Evolutionary conservation across 2,888 invertebrate species (phyloP).

Genomic region (Lasioglossum malachurum): DNA sequence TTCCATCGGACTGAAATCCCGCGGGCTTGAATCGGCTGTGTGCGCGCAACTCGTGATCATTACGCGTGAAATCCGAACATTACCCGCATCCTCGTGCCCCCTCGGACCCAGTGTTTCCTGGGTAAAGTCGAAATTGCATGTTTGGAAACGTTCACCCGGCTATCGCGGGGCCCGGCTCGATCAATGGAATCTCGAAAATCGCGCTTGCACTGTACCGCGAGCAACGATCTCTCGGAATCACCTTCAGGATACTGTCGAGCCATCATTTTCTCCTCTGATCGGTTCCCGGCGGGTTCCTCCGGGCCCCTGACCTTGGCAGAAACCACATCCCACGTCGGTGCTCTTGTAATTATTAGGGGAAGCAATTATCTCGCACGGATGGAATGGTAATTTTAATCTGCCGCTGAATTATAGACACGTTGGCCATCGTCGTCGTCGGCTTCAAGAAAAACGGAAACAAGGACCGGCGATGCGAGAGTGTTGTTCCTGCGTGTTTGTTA

Average conservation of each 20-base stretch:
- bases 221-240: neutral
- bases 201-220: neutral
- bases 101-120: conserved; percentile 20
- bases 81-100: conserved; percentile 33
- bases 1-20: conserved; percentile 42
- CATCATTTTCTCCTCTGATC: conserved; percentile 20
- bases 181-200: conserved; percentile 27
- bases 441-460: neutral
- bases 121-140: conserved; percentile 46
- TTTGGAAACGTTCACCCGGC: conserved; percentile 16
- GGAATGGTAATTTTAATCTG: conserved; percentile 1
- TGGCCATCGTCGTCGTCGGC: neutral
- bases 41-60: conserved; percentile 20
- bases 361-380: conserved; percentile 6
- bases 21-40: conserved; percentile 13
- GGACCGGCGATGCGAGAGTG: neutral
- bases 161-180: neutral
- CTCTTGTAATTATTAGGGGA: conserved; percentile 13
- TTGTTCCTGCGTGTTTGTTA: neutral
- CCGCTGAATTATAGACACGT: neutral
- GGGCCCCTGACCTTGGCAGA: neutral
- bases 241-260: conserved; percentile 5
- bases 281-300: neutral
- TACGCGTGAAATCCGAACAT: conserved; percentile 53
- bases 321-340: neutral